Percentiles rank a stretch among this genome's conserved stretches.
phyloP scores from a whole-genome alignment of 2,797 vertebrate species.

The Hippoglossus hippoglossus region DNA sequence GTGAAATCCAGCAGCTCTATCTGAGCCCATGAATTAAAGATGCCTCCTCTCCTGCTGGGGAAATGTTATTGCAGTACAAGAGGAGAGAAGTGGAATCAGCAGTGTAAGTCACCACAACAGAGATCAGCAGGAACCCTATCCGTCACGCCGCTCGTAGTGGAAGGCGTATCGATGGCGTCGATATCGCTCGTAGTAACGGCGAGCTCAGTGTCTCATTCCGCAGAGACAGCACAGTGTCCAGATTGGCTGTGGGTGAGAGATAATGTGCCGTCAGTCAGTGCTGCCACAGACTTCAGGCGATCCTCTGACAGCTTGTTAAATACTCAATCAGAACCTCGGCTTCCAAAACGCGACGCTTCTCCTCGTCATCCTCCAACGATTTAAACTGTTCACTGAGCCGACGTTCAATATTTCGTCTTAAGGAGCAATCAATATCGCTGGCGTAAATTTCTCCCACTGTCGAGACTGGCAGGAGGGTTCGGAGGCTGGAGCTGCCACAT shows the following conservation, averaged over 20 bases:
- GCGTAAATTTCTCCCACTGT: not conserved
- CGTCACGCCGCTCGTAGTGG: constrained; percentile 23
- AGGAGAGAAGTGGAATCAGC: constrained; percentile 11
- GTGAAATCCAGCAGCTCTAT: constrained; percentile 35
- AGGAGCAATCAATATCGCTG: not conserved
- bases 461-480: not conserved
- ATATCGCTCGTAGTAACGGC: constrained; percentile 51
- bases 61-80: constrained; percentile 52
- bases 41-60: constrained; percentile 31
- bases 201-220: constrained; percentile 48
- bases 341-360: constrained; percentile 22
- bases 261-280: constrained; percentile 64
- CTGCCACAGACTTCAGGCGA: constrained; percentile 64
- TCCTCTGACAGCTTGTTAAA: constrained; percentile 63
- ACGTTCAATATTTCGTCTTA: not conserved
- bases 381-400: constrained; percentile 23
- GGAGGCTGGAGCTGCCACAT: not conserved
- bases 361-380: constrained; percentile 23
- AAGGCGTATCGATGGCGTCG: constrained; percentile 33
- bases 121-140: constrained; percentile 28
- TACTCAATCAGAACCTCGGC: constrained; percentile 47
- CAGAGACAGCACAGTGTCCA: constrained; percentile 49
- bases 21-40: constrained; percentile 71
- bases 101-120: not conserved
- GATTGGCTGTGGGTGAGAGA: constrained; percentile 58